Evolutionary conservation across 2,797 vertebrate species (phyloP), one percentile per base, ranked within the genome.

Genomic region (Sparus aurata): DNA sequence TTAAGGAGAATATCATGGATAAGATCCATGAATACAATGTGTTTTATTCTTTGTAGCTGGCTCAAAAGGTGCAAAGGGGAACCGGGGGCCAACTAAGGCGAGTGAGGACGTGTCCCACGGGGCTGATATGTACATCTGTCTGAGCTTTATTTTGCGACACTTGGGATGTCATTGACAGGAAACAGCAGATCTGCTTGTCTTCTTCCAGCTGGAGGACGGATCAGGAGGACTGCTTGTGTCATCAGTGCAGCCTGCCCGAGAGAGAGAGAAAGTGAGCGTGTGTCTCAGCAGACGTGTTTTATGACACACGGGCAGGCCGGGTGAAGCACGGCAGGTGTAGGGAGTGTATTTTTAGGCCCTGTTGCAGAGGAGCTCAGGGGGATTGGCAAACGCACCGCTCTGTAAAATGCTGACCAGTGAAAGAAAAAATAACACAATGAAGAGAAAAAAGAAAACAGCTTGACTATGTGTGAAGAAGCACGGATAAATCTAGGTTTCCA

Each of bases 321-420:
- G 69, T 27, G 83, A 87, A 75, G 69, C 71, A 61, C 12, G 59
- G 85, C 91, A 93, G 92, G 90, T 93, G 91, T 72, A 74, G 20
- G 41, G 78, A 79, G 80, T 38, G 70, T 93, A 90, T 89, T 90
- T 93, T 93, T 90, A 89, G 88, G 57, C 34, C 30, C 20, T 80
- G 75, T 83, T 90, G 84, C 50, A 12, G 60, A 83, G 79, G 77
- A 88, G 74, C 69, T 12, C n/a, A 13, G 47, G 43, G 38, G 84
- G 82, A 85, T 85, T 84, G 80, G 83, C 84, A 67, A 64, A 71
- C 49, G 54, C 46, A 20, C 75, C 15, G 34, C 70, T 77, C 43
- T 74, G 52, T 70, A 52, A 84, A 90, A 80, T 74, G 79, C 76
- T 81, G 79, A 84, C 60, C 63, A 66, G 62, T 80, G 30, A 59